Conservation (phyloP, 2,797 vertebrate species). For the Mus minutoides region DNA sequence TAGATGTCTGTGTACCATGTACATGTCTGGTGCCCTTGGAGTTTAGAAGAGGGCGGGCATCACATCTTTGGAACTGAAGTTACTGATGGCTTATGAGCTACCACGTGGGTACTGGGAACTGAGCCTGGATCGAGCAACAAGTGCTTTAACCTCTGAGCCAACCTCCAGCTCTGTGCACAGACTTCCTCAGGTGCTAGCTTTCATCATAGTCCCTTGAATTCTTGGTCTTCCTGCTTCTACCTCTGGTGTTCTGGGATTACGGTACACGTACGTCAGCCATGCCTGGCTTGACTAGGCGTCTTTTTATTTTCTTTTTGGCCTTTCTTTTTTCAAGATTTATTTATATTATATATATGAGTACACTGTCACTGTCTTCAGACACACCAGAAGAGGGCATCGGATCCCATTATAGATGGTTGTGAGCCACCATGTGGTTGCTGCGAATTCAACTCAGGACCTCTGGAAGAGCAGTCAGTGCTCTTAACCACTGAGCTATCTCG, state of each 20-base stretch:
- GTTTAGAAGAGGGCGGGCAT: neutral
- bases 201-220: neutral
- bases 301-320: neutral
- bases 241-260: neutral
- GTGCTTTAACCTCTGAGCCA: neutral
- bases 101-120: neutral
- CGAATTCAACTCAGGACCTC: no score
- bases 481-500: no score
- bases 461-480: no score
- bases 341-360: no score
- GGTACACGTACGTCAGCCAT: neutral
- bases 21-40: neutral
- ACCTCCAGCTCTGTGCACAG: neutral
- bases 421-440: no score
- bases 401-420: no score
- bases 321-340: neutral
- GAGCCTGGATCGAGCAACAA: neutral
- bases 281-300: neutral
- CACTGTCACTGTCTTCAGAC: no score
- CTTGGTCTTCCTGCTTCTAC: neutral
- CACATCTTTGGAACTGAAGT: neutral
- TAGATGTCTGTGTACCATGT: no score
- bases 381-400: no score
- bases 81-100: neutral
- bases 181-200: neutral